Conservation (phyloP, 2,113 vertebrate species). For the Sphyrna mokarran region DNA sequence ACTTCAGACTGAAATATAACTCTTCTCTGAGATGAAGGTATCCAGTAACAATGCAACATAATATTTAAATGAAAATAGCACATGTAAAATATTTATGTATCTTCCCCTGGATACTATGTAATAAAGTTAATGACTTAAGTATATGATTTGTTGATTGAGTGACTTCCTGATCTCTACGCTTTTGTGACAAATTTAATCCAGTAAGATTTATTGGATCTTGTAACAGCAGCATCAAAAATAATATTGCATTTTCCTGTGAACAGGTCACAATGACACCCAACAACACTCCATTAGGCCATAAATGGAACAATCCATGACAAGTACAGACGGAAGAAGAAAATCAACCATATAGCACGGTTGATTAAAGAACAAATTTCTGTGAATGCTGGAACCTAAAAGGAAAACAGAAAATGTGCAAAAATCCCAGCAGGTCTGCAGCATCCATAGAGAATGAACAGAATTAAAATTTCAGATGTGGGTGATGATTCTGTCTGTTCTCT, state of each 20-base stretch:
- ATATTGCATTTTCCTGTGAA: not conserved
- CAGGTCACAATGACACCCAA: not conserved
- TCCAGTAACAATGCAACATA: slow-evolving; percentile 25
- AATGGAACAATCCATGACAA: not conserved
- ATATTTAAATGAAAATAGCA: not conserved
- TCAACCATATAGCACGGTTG: not conserved
- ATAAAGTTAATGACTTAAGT: not conserved
- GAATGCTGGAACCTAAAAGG: no score
- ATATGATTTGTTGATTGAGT: not conserved
- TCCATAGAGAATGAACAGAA: no score
- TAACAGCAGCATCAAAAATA: not conserved
- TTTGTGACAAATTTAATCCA: not conserved
- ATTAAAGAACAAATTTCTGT: no score
- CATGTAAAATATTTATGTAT: not conserved
- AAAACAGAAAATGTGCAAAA: no score
- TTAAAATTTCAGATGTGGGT: no score
- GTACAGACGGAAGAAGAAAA: not conserved
- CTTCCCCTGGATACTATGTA: not conserved
- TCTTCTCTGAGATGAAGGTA: not conserved
- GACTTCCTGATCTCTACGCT: not conserved
- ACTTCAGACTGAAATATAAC: slow-evolving; percentile 22
- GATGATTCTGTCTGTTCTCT: no score
- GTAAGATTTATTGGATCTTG: not conserved
- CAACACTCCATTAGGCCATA: not conserved
- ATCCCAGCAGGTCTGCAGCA: no score